Evolutionary conservation across 2,797 vertebrate genomes (phyloP).

Genomic region (Pitangus sulphuratus): DNA sequence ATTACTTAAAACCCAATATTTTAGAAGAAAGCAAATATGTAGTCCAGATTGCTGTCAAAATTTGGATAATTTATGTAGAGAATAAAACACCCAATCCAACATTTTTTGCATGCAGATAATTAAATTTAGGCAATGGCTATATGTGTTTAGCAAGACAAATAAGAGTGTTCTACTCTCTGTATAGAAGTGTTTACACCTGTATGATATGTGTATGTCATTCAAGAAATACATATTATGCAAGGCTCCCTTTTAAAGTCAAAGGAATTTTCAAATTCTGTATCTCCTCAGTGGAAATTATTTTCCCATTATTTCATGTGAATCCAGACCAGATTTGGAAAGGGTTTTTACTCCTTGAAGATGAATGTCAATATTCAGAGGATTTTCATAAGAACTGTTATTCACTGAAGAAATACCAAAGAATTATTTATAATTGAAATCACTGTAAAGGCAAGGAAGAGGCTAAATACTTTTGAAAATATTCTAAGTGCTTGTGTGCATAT

Average conservation of each 20-base stretch:
- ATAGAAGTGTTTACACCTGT: neutral
- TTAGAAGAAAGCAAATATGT: constrained; percentile 42
- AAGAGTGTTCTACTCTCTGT: neutral
- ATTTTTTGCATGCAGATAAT: neutral
- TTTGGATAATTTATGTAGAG: constrained; percentile 47
- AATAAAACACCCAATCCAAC: constrained; percentile 4
- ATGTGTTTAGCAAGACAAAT: neutral
- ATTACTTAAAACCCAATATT: constrained; percentile 36
- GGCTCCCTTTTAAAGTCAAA: neutral
- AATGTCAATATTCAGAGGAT: neutral
- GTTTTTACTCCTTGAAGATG: neutral
- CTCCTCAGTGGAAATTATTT: neutral
- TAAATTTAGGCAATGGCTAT: neutral
- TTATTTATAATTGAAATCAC: neutral
- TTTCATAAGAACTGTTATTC: neutral
- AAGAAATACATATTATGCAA: neutral
- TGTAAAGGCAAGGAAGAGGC: neutral
- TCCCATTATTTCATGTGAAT: neutral
- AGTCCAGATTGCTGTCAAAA: constrained; percentile 61
- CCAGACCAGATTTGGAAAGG: neutral
- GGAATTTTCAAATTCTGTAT: neutral
- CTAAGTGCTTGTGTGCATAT: neutral
- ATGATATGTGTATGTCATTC: neutral
- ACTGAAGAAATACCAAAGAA: neutral
- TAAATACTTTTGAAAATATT: neutral